These are phyloP conservation scores for Tetheella fluctuosa DNA, from an alignment of 2,888 invertebrate genomes.

Conservation along the genomic window DNA sequence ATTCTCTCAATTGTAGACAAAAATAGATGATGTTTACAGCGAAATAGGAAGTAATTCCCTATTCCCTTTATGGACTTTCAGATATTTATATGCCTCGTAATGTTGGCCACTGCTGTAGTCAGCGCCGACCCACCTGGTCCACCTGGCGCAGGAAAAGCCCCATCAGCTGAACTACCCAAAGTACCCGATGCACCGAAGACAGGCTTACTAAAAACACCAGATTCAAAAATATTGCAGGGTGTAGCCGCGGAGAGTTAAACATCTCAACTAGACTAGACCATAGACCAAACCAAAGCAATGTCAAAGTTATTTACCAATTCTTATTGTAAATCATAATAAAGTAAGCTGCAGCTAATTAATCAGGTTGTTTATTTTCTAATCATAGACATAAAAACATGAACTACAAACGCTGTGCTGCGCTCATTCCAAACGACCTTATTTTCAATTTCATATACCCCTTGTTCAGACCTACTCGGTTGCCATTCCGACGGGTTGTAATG, in stretches of 20 bases:
- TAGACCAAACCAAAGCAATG: constrained; percentile 20
- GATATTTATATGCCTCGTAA: constrained; percentile 59
- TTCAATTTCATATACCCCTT: too few relatives aligned
- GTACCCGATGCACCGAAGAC: constrained; percentile 31
- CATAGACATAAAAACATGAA: too few relatives aligned
- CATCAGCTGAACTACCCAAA: constrained; percentile 47
- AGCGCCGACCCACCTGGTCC: constrained; percentile 43
- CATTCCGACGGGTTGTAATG: too few relatives aligned
- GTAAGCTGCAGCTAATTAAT: constrained; percentile 48
- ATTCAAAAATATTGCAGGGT: constrained; percentile 37
- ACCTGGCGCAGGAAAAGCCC: constrained; percentile 35
- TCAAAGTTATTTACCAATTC: constrained; percentile 20
- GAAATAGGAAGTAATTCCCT: neutral
- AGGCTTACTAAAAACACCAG: constrained; percentile 32
- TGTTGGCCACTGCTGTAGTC: constrained; percentile 57
- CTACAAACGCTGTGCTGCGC: too few relatives aligned
- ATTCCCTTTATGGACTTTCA: constrained; percentile 27
- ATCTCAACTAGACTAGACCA: constrained; percentile 28
- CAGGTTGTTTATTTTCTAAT: constrained; percentile 13
- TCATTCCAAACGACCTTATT: constrained; percentile 8
- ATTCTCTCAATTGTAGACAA: too few relatives aligned
- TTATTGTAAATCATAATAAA: constrained; percentile 50
- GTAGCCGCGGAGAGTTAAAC: constrained; percentile 21
- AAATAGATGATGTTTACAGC: neutral
- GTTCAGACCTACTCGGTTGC: too few relatives aligned